These are phyloP conservation scores for Capitella teleta DNA, from an alignment of 1,140 invertebrate species.

Conservation along the genomic window DNA sequence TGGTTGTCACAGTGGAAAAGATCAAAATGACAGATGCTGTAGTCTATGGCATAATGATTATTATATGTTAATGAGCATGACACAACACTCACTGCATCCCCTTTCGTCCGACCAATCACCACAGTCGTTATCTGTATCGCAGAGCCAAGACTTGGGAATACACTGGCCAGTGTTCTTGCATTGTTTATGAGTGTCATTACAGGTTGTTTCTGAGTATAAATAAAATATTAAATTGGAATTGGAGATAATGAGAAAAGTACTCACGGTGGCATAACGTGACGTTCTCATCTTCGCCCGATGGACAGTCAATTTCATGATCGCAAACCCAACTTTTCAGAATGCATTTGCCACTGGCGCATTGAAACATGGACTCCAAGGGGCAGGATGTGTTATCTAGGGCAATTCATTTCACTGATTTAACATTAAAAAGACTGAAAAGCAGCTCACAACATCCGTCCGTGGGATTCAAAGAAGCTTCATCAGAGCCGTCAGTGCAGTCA, in stretches of 20 bases:
- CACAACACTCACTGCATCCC: slow-evolving; percentile 20
- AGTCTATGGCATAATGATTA: too few species aligned
- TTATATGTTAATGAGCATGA: not conserved
- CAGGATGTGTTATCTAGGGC: not conserved
- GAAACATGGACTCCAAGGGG: slow-evolving; percentile 1
- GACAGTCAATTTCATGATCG: not conserved
- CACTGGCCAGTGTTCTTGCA: slow-evolving; percentile 19
- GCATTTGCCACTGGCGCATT: slow-evolving; percentile 1
- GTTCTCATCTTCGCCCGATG: slow-evolving; percentile 1
- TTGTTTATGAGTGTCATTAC: slow-evolving; percentile 4
- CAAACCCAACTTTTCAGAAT: slow-evolving; percentile 5
- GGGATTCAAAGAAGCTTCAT: slow-evolving; percentile 37
- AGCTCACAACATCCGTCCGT: not conserved
- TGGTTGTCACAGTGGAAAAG: too few species aligned
- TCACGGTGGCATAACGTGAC: not conserved
- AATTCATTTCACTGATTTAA: not conserved
- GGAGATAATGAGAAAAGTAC: not conserved
- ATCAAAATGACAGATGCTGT: too few species aligned
- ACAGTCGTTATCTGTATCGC: slow-evolving; percentile 60
- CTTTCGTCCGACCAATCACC: slow-evolving; percentile 28
- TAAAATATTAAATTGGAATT: not conserved
- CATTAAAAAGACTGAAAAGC: not conserved
- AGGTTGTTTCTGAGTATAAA: not conserved
- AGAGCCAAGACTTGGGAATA: slow-evolving; percentile 46
- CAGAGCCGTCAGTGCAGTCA: slow-evolving; percentile 48